phyloP scores from a whole-genome alignment of 2,888 invertebrate species.

The Machimus atricapillus region DNA sequence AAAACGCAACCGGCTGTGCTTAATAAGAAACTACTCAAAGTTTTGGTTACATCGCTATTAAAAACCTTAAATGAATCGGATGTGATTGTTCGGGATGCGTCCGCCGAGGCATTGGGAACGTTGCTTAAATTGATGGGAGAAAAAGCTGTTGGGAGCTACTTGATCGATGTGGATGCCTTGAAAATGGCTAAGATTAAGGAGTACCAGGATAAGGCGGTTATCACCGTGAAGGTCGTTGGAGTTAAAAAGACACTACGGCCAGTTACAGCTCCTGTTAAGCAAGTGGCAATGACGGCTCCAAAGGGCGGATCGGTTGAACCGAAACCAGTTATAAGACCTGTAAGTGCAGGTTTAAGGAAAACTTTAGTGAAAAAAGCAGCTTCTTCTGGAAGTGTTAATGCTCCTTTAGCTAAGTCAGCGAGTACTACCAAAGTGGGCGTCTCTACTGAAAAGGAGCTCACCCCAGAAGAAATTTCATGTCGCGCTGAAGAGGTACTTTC shows the following conservation, averaged over 20 bases:
- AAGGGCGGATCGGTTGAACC: slow-evolving; percentile 57
- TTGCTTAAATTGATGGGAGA: slow-evolving; percentile 94
- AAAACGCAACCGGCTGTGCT: slow-evolving; percentile 81
- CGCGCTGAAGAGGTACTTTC: slow-evolving; percentile 73
- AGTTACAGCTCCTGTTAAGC: slow-evolving; percentile 55
- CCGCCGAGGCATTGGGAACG: slow-evolving; percentile 93
- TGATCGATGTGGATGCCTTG: slow-evolving; percentile 86
- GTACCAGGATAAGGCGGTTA: slow-evolving; percentile 90
- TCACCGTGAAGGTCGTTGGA: slow-evolving; percentile 74
- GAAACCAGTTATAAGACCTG: slow-evolving; percentile 56
- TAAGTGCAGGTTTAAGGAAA: slow-evolving; percentile 53
- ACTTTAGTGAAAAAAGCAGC: slow-evolving; percentile 45
- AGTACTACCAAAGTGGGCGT: slow-evolving; percentile 57
- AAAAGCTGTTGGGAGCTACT: slow-evolving; percentile 83
- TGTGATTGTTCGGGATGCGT: slow-evolving; percentile 88
- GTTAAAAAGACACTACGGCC: slow-evolving; percentile 68
- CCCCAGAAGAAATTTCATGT: slow-evolving; percentile 79
- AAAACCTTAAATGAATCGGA: slow-evolving; percentile 74
- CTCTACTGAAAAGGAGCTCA: slow-evolving; percentile 70
- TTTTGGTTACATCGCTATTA: slow-evolving; percentile 76
- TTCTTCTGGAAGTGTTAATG: slow-evolving; percentile 39
- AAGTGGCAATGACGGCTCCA: slow-evolving; percentile 53
- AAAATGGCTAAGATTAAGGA: slow-evolving; percentile 96
- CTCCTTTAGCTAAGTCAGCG: slow-evolving; percentile 55
- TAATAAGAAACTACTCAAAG: slow-evolving; percentile 90